Evolutionary conservation across 2,113 vertebrate species (phyloP).

Genomic region (Hemicordylus capensis): DNA sequence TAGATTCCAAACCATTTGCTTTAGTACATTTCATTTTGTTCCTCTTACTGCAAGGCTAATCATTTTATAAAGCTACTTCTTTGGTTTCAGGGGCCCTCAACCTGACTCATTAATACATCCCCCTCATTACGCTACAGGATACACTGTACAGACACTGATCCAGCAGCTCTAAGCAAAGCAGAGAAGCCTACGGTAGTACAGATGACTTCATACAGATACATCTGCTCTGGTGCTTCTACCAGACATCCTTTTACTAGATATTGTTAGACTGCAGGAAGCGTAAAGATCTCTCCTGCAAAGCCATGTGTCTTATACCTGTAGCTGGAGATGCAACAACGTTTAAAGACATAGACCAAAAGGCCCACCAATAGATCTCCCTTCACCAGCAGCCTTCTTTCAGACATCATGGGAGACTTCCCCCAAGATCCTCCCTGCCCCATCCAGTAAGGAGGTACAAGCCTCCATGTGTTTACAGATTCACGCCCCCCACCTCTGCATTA

Average conservation of each 20-base stretch:
- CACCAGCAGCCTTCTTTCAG: neutral
- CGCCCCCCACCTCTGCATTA: neutral
- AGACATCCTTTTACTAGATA: neutral
- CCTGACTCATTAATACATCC: neutral
- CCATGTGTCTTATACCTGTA: neutral
- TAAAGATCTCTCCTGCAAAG: neutral
- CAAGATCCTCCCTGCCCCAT: neutral
- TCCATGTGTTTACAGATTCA: constrained; percentile 26
- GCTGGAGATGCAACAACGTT: neutral
- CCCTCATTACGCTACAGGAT: too few species aligned
- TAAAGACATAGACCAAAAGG: neutral
- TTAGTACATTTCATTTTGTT: constrained; percentile 1
- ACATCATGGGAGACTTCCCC: neutral
- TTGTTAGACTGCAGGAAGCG: neutral
- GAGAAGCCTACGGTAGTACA: neutral
- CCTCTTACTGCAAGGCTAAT: neutral
- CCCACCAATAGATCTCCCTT: neutral
- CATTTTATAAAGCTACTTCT: neutral
- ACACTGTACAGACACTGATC: neutral
- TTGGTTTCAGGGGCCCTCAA: neutral
- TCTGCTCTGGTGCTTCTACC: neutral
- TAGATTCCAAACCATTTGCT: neutral
- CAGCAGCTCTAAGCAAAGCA: neutral
- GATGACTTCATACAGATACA: neutral
- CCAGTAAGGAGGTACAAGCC: neutral